Conservation (phyloP, 53 echinoderm and acorn worm genomes). For the Actinopyga echinites region DNA sequence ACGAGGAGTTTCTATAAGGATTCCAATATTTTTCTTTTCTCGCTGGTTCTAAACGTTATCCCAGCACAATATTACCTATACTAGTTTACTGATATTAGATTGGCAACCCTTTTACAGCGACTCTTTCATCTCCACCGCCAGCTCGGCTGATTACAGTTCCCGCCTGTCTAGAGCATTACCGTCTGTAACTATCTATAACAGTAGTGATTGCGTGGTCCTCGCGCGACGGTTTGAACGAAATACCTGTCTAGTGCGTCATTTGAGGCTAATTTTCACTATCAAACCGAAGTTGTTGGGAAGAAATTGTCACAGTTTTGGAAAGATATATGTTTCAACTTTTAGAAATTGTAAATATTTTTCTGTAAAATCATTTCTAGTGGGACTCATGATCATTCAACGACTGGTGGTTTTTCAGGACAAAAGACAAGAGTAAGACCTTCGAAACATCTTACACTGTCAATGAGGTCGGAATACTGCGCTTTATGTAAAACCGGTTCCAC, state of each 20-base stretch:
- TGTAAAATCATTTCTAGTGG: too few species aligned
- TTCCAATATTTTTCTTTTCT: too few species aligned
- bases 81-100: not conserved
- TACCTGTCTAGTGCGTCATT: constrained; percentile 55
- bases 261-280: constrained; percentile 50
- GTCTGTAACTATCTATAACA: constrained; percentile 29
- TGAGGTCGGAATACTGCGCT: not conserved
- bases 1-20: too few species aligned
- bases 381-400: not conserved
- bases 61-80: too few species aligned
- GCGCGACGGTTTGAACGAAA: constrained; percentile 27
- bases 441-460: not conserved
- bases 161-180: constrained; percentile 33
- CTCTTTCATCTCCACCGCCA: constrained; percentile 35
- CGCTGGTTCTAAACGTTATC: too few species aligned
- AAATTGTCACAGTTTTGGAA: constrained; percentile 11
- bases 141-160: constrained; percentile 26
- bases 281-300: constrained; percentile 5
- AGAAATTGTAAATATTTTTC: too few species aligned
- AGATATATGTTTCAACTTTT: constrained; percentile 14
- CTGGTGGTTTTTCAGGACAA: constrained; percentile 24
- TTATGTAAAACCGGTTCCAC: too few species aligned
- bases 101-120: constrained; percentile 6
- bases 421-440: not conserved
- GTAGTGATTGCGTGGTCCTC: constrained; percentile 9